Evolutionary conservation across 1,140 invertebrate genomes (phyloP).

Genomic region (Mylabris phalerata): DNA sequence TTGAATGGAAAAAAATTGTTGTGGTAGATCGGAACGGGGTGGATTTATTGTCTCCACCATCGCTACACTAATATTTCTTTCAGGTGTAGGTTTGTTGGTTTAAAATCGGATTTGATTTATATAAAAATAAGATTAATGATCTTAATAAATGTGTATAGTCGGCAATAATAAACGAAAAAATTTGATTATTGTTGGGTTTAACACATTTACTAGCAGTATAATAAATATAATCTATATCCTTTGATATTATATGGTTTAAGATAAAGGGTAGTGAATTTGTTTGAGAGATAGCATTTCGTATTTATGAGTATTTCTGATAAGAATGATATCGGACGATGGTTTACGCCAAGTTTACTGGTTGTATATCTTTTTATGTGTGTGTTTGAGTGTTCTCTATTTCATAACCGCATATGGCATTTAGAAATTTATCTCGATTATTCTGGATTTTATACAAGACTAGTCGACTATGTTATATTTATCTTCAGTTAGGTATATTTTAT

Average conservation of each 20-base stretch:
- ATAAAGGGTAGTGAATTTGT: constrained; percentile 19
- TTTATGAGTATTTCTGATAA: constrained; percentile 18
- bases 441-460: constrained; percentile 16
- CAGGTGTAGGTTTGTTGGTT: too few relatives aligned
- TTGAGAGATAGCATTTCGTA: constrained; percentile 14
- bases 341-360: constrained; percentile 14
- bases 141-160: too few relatives aligned
- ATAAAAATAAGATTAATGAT: too few relatives aligned
- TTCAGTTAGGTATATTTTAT: constrained; percentile 10
- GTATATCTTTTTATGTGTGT: constrained; percentile 1
- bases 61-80: too few relatives aligned
- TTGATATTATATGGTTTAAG: constrained; percentile 10
- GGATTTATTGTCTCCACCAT: too few relatives aligned
- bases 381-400: background rate
- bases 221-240: background rate
- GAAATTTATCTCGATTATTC: constrained; percentile 19
- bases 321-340: constrained; percentile 19
- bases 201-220: too few relatives aligned
- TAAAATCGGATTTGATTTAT: too few relatives aligned
- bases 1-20: too few relatives aligned
- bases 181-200: too few relatives aligned
- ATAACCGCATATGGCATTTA: constrained; percentile 19
- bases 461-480: constrained; percentile 9
- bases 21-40: too few relatives aligned
- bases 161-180: too few relatives aligned